Conservation (phyloP, 1,140 invertebrate species). For the Meloidogyne chitwoodi region DNA sequence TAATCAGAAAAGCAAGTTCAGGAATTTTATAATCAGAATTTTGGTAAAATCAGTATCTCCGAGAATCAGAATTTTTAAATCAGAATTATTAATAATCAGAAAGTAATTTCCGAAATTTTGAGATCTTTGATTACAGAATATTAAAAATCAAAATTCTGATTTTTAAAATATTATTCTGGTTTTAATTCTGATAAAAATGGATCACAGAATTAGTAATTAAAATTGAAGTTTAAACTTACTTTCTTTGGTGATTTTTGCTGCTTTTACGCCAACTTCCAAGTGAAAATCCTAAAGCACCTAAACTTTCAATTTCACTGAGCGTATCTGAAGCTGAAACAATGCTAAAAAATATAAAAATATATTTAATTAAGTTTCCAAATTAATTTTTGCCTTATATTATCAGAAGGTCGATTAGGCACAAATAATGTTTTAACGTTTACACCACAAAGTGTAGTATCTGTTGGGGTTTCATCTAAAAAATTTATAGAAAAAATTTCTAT, state of each 20-base stretch:
- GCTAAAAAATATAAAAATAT: slow-evolving; percentile 33
- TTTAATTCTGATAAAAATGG: too few relatives aligned
- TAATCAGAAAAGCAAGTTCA: too few relatives aligned
- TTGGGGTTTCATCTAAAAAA: slow-evolving; percentile 8
- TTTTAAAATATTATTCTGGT: too few relatives aligned
- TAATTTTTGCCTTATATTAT: slow-evolving; percentile 45
- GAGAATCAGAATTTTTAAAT: too few relatives aligned
- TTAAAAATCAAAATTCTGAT: not conserved
- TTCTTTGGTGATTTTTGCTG: slow-evolving; percentile 32
- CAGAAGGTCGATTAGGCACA: slow-evolving; percentile 41
- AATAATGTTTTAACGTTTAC: slow-evolving; percentile 40
- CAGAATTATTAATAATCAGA: too few relatives aligned
- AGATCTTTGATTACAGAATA: too few relatives aligned
- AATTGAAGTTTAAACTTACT: too few relatives aligned
- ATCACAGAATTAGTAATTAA: too few relatives aligned
- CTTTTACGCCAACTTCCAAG: slow-evolving; percentile 44
- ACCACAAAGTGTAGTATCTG: slow-evolving; percentile 17
- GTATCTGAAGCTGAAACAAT: slow-evolving; percentile 55
- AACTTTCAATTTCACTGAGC: slow-evolving; percentile 47
- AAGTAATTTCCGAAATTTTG: too few relatives aligned
- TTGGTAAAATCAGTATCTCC: too few relatives aligned
- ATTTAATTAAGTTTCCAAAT: slow-evolving; percentile 6
- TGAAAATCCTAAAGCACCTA: slow-evolving; percentile 55
- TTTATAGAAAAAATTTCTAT: slow-evolving; percentile 15
- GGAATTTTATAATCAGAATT: not conserved